Percentiles rank a stretch among this genome's conserved stretches.
Conservation (phyloP, 2,888 invertebrate genomes). For the Hartigia nigra region DNA sequence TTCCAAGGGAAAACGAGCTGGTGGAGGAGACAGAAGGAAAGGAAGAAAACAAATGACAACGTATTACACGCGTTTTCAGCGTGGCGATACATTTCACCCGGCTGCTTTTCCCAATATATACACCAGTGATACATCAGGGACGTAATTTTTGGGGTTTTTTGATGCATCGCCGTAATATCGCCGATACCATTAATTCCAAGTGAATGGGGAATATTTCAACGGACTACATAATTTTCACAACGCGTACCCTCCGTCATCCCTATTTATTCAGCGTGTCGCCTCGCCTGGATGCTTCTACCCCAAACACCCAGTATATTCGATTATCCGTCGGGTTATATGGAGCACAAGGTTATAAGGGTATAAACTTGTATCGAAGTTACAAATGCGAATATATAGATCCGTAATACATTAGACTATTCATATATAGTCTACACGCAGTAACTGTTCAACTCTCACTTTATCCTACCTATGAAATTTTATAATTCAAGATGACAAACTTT, state of each 20-base stretch:
- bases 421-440: no score
- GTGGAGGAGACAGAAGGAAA: background rate
- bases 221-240: conserved; percentile 52
- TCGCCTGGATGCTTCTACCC: background rate
- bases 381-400: background rate
- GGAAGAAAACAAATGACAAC: conserved; percentile 15
- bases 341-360: background rate
- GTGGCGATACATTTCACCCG: conserved; percentile 28
- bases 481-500: background rate
- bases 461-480: background rate
- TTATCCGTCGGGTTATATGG: background rate
- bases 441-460: background rate
- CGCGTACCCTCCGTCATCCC: background rate
- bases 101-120: conserved; percentile 15
- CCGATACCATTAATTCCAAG: conserved; percentile 57
- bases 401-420: background rate
- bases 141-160: conserved; percentile 54
- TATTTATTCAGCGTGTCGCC: background rate
- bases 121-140: conserved; percentile 46
- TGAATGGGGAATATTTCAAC: conserved; percentile 54
- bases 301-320: background rate
- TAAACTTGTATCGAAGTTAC: background rate
- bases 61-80: conserved; percentile 6
- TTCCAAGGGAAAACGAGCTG: background rate
- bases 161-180: conserved; percentile 59